Percentiles rank a stretch among this genome's conserved stretches.
These are phyloP conservation scores for Chalcosyrphus nemorum DNA, from an alignment of 2,888 invertebrate genomes.

Conservation along the genomic window DNA sequence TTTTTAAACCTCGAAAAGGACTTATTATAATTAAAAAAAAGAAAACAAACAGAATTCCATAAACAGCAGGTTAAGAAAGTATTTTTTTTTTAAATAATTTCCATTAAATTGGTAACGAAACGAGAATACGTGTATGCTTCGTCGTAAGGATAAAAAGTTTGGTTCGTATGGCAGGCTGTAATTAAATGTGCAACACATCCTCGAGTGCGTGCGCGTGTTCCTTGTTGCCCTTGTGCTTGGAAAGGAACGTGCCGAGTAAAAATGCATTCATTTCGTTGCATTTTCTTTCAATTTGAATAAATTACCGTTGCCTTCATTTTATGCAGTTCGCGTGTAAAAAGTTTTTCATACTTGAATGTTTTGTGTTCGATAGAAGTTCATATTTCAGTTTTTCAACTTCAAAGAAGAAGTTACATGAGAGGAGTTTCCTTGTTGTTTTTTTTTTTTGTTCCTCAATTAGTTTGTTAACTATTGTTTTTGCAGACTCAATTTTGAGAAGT, in stretches of 20 bases:
- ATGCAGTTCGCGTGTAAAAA: slow-evolving; percentile 39
- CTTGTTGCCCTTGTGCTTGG: slow-evolving; percentile 33
- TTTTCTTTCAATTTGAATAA: slow-evolving; percentile 51
- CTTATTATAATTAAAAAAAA: no score
- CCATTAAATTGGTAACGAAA: not conserved
- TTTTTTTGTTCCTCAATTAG: not conserved
- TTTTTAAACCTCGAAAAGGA: not conserved
- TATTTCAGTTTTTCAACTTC: slow-evolving; percentile 1
- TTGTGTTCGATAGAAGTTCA: not conserved
- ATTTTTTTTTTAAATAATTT: no score
- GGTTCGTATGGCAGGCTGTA: not conserved
- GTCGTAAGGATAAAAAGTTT: not conserved
- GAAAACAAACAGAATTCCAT: no score
- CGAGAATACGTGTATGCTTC: not conserved
- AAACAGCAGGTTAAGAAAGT: no score
- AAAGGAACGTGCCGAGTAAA: not conserved
- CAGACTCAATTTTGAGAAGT: not conserved
- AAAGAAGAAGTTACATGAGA: not conserved
- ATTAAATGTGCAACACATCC: slow-evolving; percentile 38
- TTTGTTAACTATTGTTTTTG: not conserved
- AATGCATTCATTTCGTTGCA: not conserved
- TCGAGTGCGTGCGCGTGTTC: not conserved
- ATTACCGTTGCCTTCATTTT: slow-evolving; percentile 38
- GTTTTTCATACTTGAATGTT: slow-evolving; percentile 14
- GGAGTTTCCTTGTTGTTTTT: not conserved